Base-by-base conservation (phyloP, 2,888 invertebrate species). In the Teleogryllus oceanicus region DNA sequence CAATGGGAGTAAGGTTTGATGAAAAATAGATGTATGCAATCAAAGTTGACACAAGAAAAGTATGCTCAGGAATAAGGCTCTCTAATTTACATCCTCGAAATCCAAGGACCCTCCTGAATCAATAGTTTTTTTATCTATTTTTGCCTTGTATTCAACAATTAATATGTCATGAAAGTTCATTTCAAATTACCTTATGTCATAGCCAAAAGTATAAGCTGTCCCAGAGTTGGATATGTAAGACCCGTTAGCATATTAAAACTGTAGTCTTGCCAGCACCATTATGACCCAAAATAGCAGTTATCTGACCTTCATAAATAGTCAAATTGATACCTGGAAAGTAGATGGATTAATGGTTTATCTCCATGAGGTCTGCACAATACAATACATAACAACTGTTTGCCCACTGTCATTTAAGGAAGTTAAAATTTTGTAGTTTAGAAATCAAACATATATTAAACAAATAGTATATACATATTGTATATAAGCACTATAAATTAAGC, bases 221-320 rank as follows among this genome's bases (percentile, higher is more conserved):
- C 94, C 94, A 81, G 91, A 0, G 92, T 91, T 0, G 94, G 94
- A 2, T 92, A 88, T 0, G 94, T 93, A n/a, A 94, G 86, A 0
- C 96, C 96, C 3, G 95, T 94, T 21, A 96, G 87, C 83, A 96
- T 95, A 84, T 95, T 95, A 85, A 96, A 12, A 95, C 88, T 0
- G 95, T 95, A 0, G 95, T 95, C 87, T 96, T 96, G 10, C 96
- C 96, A 74, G 96, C 95, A 0, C 95, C 95, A 85, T 96, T 96
- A 84, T 95, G 95, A 0, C 95, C 96, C 81, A 96, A 87, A 37
- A 96, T 92, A 0, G 95, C 95, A 0, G 95, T 96, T 82, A 96
- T 95, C 87, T 96, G 95, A 1, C 92, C 94, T 85, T 95, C 94
- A 87, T 95, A 96, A 82, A 96, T 94, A 80, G 94, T 94, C 80